Percentiles rank a stretch among this genome's conserved stretches.
Evolutionary conservation across 2,888 invertebrate genomes (phyloP).

Genomic region (Phyto melanocephala): DNA sequence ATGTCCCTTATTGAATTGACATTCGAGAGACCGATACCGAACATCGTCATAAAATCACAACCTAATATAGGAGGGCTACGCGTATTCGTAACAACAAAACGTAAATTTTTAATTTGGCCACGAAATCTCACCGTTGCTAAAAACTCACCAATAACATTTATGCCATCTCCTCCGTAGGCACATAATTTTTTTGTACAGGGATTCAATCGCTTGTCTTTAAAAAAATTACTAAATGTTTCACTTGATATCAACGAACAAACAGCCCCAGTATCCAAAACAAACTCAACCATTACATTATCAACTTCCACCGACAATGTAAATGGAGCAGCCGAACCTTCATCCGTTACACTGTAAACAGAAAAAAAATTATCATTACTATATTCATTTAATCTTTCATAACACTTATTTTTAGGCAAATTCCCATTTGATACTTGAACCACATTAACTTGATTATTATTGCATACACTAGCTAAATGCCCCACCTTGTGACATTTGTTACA

Average conservation of each 20-base stretch:
- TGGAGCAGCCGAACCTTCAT: background rate
- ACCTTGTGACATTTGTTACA: too few relatives aligned
- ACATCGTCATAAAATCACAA: conserved; percentile 28
- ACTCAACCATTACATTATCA: too few relatives aligned
- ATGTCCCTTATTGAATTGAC: background rate
- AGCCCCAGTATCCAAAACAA: conserved; percentile 37
- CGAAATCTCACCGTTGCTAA: background rate
- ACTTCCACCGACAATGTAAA: too few relatives aligned
- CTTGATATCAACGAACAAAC: conserved; percentile 42
- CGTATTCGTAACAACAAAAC: conserved; percentile 22
- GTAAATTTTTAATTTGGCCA: background rate
- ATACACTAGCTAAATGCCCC: background rate
- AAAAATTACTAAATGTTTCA: conserved; percentile 18
- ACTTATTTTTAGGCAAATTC: background rate
- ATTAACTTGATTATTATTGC: background rate
- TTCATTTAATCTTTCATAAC: background rate
- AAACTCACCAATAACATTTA: conserved; percentile 15
- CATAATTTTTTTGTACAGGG: background rate
- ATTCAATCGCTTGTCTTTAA: background rate
- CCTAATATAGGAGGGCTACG: conserved; percentile 21
- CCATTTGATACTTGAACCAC: background rate
- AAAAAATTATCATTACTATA: background rate
- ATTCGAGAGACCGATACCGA: conserved; percentile 6
- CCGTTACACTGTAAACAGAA: background rate
- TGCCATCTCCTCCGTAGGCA: background rate